A percentile compares a stretch with the other conserved stretches of the same genome.
phyloP scores from a whole-genome alignment of 2,888 invertebrate genomes.

The Vanessa cardui region DNA sequence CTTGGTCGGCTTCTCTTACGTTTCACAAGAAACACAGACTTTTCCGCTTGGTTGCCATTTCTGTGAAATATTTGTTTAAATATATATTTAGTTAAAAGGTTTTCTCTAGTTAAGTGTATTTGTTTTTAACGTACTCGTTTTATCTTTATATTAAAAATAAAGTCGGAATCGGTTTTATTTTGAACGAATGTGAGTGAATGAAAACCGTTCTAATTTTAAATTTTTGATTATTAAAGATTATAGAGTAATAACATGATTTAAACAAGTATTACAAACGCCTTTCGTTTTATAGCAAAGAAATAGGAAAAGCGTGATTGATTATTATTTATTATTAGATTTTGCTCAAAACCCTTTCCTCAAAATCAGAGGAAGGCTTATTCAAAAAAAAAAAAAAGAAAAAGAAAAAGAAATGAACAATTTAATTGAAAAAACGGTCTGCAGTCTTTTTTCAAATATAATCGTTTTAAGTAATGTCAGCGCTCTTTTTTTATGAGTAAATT shows the following conservation, averaged over 20 bases:
- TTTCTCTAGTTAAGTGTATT: background rate
- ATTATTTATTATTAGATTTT: no score
- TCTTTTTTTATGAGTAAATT: background rate
- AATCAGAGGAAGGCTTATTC: no score
- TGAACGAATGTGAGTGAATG: no score
- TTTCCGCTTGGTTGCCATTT: background rate
- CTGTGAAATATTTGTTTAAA: constrained; percentile 15
- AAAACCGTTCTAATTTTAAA: no score
- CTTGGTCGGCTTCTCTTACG: constrained; percentile 15
- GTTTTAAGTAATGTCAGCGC: background rate
- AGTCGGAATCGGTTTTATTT: background rate
- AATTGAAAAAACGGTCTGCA: background rate
- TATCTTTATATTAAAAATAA: background rate
- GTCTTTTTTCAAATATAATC: background rate
- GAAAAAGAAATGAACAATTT: no score
- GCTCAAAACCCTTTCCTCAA: no score
- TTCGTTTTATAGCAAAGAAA: no score
- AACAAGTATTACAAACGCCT: no score
- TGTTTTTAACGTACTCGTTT: background rate
- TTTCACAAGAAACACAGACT: constrained; percentile 16
- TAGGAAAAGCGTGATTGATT: no score
- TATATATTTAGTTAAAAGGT: background rate
- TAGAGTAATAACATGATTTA: no score
- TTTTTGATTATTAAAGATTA: no score
- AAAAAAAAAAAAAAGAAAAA: no score